Conservation (phyloP, 2,113 vertebrate genomes). For the Clarias batrachus region DNA sequence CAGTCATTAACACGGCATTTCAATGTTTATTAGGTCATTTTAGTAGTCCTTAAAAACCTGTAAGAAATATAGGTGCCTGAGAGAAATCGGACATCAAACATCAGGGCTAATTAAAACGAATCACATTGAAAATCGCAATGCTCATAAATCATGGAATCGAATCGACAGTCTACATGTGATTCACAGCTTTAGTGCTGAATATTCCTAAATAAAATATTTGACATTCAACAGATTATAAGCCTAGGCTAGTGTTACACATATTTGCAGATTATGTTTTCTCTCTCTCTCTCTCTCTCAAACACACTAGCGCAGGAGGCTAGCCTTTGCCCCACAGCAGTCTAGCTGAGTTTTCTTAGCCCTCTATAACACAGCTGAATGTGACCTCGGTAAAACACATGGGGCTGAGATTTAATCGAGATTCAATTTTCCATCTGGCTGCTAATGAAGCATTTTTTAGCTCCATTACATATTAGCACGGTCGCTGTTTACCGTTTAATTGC, state of each 20-base stretch:
- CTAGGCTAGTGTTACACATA: not conserved
- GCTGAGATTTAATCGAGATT: constrained; percentile 40
- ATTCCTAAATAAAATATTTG: not conserved
- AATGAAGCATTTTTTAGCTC: constrained; percentile 43
- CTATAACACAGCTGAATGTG: constrained; percentile 27
- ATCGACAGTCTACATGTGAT: no score
- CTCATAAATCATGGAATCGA: no score
- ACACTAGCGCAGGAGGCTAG: not conserved
- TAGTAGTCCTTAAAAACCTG: no score
- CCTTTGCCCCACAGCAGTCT: not conserved
- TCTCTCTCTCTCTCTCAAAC: not conserved
- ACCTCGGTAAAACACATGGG: constrained; percentile 37
- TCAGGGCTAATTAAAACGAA: no score
- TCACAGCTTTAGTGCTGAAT: not conserved
- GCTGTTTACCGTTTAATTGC: constrained; percentile 36
- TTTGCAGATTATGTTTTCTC: not conserved
- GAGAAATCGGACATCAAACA: no score
- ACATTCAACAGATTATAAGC: not conserved
- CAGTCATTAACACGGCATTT: no score
- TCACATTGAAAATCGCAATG: no score
- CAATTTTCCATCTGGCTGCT: constrained; percentile 43
- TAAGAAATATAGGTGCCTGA: no score
- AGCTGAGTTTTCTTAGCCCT: constrained; percentile 30
- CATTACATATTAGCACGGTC: constrained; percentile 38
- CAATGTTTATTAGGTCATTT: no score